phyloP scores from a whole-genome alignment of 2,113 vertebrate genomes.

The Eretmochelys imbricata region DNA sequence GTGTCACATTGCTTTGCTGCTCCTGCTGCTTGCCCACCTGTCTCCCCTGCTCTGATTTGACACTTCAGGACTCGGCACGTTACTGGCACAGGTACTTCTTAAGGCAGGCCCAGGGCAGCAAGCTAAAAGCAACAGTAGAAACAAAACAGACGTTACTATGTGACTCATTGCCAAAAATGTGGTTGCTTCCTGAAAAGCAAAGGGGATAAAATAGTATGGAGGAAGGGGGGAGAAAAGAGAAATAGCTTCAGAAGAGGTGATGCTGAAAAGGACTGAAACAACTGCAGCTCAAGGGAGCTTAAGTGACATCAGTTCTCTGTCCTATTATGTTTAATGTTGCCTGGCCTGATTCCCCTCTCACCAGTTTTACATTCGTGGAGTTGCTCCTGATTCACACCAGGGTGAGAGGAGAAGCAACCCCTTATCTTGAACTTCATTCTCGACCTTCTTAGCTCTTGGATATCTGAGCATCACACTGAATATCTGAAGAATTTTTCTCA shows the following conservation, averaged over 20 bases:
- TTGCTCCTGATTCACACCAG: not conserved
- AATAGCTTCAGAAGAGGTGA: not conserved
- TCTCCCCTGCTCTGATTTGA: constrained; percentile 5
- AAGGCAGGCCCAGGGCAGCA: constrained; percentile 40
- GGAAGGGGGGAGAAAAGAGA: not conserved
- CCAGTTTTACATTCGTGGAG: not conserved
- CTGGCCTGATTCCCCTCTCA: constrained; percentile 10
- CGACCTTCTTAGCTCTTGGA: not conserved
- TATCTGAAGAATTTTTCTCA: not conserved
- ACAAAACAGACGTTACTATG: not conserved
- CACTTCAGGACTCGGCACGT: not conserved
- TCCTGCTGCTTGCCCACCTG: constrained; percentile 13
- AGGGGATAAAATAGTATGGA: not conserved
- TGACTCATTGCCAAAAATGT: not conserved
- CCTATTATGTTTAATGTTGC: not conserved
- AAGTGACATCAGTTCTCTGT: not conserved
- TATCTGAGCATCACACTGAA: constrained; percentile 26
- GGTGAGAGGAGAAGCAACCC: not conserved
- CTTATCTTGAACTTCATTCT: not conserved
- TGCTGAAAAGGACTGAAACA: not conserved
- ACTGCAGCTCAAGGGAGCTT: not conserved
- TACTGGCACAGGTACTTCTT: constrained; percentile 17
- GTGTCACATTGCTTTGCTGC: constrained; percentile 33
- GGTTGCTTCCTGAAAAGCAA: not conserved
- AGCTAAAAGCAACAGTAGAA: not conserved